A percentile compares a stretch with the other conserved stretches of the same genome.
These are phyloP conservation scores for Danaus chrysippus DNA, from an alignment of 2,888 invertebrate genomes.

Conservation along the genomic window DNA sequence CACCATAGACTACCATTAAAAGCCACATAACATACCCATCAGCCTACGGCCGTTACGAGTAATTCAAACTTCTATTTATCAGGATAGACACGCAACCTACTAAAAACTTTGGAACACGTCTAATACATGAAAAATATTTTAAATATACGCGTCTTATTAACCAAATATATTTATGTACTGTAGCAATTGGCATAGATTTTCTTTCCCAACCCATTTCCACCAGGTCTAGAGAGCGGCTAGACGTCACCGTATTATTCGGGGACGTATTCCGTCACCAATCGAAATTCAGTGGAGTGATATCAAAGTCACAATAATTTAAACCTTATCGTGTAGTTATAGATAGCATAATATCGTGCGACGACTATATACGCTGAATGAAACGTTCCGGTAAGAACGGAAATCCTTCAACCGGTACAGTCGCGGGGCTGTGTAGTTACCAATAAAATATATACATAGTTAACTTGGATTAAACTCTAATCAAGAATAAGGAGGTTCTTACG, in stretches of 20 bases:
- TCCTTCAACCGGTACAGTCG: slow-evolving; percentile 43
- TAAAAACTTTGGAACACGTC: not conserved
- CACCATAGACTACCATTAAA: slow-evolving; percentile 56
- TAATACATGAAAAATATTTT: not conserved
- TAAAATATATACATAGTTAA: too few relatives aligned
- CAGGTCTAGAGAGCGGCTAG: slow-evolving; percentile 49
- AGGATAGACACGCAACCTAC: not conserved
- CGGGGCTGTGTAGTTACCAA: slow-evolving; percentile 19
- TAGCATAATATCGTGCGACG: not conserved
- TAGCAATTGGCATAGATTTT: not conserved
- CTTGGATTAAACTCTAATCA: not conserved
- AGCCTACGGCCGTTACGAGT: slow-evolving; percentile 24
- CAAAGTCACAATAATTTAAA: slow-evolving; percentile 9
- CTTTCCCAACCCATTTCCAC: slow-evolving; percentile 40
- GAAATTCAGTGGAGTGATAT: not conserved
- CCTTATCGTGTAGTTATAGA: not conserved
- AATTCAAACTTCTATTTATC: slow-evolving; percentile 22
- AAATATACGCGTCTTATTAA: not conserved
- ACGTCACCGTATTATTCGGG: slow-evolving; percentile 52
- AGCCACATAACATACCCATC: slow-evolving; percentile 34
- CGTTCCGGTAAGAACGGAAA: slow-evolving; percentile 51
- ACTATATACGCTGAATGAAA: not conserved
- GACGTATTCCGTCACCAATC: slow-evolving; percentile 36
- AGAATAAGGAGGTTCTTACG: not conserved
- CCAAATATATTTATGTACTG: not conserved